Evolutionary conservation across 2,888 invertebrate species (phyloP).

Genomic region (Ormyrus thymus): DNA sequence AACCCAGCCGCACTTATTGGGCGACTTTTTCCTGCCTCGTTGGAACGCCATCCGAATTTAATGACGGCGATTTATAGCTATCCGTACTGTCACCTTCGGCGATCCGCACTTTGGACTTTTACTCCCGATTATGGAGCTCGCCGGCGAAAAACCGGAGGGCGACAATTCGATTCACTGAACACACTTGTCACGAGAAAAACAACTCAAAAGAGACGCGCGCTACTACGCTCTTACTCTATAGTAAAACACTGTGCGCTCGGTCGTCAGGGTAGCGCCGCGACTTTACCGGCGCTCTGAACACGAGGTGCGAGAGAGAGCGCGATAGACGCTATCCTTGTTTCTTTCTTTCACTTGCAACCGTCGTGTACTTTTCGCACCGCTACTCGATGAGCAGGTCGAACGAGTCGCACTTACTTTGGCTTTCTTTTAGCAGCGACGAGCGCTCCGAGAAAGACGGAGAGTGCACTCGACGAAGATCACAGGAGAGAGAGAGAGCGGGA

Average conservation of each 20-base stretch:
- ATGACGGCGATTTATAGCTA: neutral
- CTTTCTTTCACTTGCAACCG: conserved; percentile 21
- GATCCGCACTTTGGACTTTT: neutral
- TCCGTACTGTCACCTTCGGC: conserved; percentile 4
- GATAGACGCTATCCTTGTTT: conserved; percentile 56
- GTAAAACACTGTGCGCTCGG: conserved; percentile 38
- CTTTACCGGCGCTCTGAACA: conserved; percentile 50
- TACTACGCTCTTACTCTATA: neutral
- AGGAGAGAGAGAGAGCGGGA: neutral
- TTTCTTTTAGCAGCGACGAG: neutral
- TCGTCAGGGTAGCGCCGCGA: conserved; percentile 56
- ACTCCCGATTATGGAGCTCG: neutral
- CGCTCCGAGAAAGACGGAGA: neutral
- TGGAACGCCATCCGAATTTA: conserved; percentile 54
- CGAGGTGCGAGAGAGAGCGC: conserved; percentile 58
- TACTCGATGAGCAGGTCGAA: neutral
- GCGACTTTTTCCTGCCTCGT: conserved; percentile 55
- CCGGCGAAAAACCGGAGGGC: neutral
- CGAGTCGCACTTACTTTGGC: neutral
- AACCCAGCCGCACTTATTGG: conserved; percentile 44
- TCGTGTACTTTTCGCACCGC: neutral
- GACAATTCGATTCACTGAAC: neutral
- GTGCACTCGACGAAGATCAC: conserved; percentile 14
- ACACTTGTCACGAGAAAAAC: neutral
- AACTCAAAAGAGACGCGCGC: neutral